Evolutionary conservation across 2,113 vertebrate species (phyloP).

Genomic region (Garra rufa): DNA sequence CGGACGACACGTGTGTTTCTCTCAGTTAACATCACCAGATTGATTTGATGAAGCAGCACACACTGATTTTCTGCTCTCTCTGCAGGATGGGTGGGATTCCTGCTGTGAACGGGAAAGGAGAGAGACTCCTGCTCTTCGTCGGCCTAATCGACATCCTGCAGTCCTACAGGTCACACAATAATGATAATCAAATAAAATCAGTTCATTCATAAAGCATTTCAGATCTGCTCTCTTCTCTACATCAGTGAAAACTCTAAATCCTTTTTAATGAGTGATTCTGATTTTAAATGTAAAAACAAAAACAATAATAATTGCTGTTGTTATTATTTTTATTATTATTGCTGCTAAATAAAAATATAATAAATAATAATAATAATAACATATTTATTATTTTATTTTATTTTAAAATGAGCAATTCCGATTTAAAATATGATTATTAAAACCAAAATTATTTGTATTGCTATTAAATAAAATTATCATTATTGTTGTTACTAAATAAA

Average conservation of each 20-base stretch:
- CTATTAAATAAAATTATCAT: too few species aligned
- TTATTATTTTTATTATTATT: too few species aligned
- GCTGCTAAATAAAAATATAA: too few species aligned
- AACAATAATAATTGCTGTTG: too few species aligned
- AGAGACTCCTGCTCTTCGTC: slow-evolving; percentile 90
- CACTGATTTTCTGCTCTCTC: not conserved
- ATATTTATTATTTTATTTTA: too few species aligned
- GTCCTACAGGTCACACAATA: slow-evolving; percentile 86
- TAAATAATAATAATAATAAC: too few species aligned
- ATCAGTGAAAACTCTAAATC: not conserved
- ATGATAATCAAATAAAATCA: not conserved
- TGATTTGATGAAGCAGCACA: not conserved
- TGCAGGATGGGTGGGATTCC: slow-evolving; percentile 97
- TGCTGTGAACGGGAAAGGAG: slow-evolving; percentile 88
- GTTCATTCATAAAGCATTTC: not conserved
- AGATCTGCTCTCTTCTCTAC: not conserved
- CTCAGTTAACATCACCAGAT: not conserved
- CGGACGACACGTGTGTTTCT: slow-evolving; percentile 87
- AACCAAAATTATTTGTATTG: too few species aligned
- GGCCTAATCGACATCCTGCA: slow-evolving; percentile 98
- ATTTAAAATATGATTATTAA: too few species aligned
- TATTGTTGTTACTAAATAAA: not conserved
- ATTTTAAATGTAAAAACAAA: too few species aligned
- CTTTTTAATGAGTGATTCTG: too few species aligned
- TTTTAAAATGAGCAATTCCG: too few species aligned